Base-by-base conservation (phyloP, 2,797 vertebrate genomes). In the Enteromius thamalakanensis region DNA sequence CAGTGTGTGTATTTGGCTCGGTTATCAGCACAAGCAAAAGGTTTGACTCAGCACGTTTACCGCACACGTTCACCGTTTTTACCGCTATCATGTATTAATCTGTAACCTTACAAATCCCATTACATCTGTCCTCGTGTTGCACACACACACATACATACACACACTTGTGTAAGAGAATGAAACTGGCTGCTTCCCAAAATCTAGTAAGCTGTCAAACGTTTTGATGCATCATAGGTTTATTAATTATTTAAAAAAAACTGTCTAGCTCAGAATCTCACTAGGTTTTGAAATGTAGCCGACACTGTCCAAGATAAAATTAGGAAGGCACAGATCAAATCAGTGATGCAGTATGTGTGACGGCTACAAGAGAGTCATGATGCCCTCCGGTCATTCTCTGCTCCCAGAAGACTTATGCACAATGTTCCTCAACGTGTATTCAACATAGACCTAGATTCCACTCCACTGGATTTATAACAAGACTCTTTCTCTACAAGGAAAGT, bases 21-120 rank as follows among this genome's bases (percentile, higher is more conserved):
- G 45, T 78, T 19, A 55, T 76, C n/a, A 9, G 29, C 8, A 19
- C 14, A 32, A 65, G 45, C n/a, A 3, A 81, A 29, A 68, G 70
- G 4, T 47, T 55, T 84, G 78, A 84, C 40, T 55, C 78, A 76
- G 84, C 79, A 64, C 42, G 76, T 81, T 51, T 12, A 51, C 26
- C 17, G 2, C 37, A 70, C 58, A 70, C 23, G 49, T 67, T 58
- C 65, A 37, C 17, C 0, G 11, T 72, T 67, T 45, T 58, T 62
- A 74, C 45, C 8, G 76, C 60, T 68, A 65, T 74, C 70, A 14
- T 81, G n/a, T 47, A 62, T 51, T 23, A 74, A 71, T 51, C 58
- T 34, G 9, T 21, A 68, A 40, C 65, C 65, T 58, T 42, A 76
- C 53, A 74, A 65, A 74, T 60, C 51, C 14, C 51, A 69, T 45